Base-by-base conservation (phyloP, 2,888 invertebrate genomes). In the Clistopyga incitator region DNA sequence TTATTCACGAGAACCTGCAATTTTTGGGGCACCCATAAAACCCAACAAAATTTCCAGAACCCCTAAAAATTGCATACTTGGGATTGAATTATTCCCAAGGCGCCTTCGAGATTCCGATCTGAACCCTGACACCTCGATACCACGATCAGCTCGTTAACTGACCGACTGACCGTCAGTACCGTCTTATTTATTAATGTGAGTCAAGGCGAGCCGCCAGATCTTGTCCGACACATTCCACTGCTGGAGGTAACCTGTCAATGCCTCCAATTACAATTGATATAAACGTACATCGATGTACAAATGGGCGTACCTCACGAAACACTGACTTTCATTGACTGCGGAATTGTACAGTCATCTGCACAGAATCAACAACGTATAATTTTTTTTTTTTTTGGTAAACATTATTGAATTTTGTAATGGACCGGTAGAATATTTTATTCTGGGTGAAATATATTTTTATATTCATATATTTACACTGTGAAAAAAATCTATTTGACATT, bases 141-240 rank as follows among this genome's bases (percentile, higher is more conserved):
- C 29, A 65, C 65, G 65, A 54, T 77, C 71, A 38, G 11, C 65
- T 80, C 1, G 38, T 10, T 38, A 38, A 38, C 38, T 10, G 83
- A 76, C 80, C 79, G 76, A 80, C 61, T 83, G 83, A 80, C 80
- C 83, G 80, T 74, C 80, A 74, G 20, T 83, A 56, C 29, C 54
- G 61, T 54, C 23, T 71, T 74, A 71, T 38, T 54, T 47, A 68
- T 76, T 79, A 76, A 86, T 86, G 78, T 84, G 79, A 85, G 86
- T 82, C 86, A 86, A 86, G 86, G 86, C 77, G 59, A 83, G 25
- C 83, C 6, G 72, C 83, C 84, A 56, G 84, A 25, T 25, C 38
- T 45, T 56, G 72, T 56, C 56, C 56, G 23, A 42, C 50, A 72
- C 52, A 61, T 61, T 83, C 61, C 71, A 47, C 45, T 65, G n/a